Percentiles rank a stretch among this genome's conserved stretches.
Conservation (phyloP, 2,888 invertebrate species). For the Xestobium rufovillosum region DNA sequence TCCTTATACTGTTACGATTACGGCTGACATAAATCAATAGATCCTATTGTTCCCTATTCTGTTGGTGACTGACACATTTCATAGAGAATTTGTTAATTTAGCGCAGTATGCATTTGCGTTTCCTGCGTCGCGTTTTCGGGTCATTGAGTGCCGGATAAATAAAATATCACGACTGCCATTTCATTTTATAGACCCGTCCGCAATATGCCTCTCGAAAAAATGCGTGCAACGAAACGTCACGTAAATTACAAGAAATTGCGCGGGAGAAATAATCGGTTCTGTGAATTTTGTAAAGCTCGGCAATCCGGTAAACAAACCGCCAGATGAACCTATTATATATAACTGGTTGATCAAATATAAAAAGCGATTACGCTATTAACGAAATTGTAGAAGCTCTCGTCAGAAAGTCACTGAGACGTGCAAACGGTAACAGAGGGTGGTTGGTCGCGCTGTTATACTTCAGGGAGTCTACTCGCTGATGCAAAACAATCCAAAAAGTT, state of each 20-base stretch:
- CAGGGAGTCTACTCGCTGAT: too few species aligned
- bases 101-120: constrained; percentile 30
- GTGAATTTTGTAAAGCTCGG: too few species aligned
- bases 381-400: constrained; percentile 23
- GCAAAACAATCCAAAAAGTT: too few species aligned
- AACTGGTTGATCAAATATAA: too few species aligned
- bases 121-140: constrained; percentile 36
- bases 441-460: too few species aligned
- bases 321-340: too few species aligned
- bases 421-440: too few species aligned
- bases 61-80: constrained; percentile 35
- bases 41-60: constrained; percentile 36
- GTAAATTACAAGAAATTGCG: too few species aligned
- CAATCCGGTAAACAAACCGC: too few species aligned
- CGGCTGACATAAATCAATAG: constrained; percentile 37
- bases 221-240: too few species aligned
- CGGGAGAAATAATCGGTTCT: too few species aligned
- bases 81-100: constrained; percentile 35
- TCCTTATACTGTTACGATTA: constrained; percentile 37
- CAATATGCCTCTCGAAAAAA: constrained; percentile 33
- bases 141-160: constrained; percentile 40
- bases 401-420: constrained; percentile 24
- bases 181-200: constrained; percentile 31
- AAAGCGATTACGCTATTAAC: constrained; percentile 25
- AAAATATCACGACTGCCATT: constrained; percentile 39